Conservation (phyloP, 2,113 vertebrate genomes). For the Rhipidura dahli region DNA sequence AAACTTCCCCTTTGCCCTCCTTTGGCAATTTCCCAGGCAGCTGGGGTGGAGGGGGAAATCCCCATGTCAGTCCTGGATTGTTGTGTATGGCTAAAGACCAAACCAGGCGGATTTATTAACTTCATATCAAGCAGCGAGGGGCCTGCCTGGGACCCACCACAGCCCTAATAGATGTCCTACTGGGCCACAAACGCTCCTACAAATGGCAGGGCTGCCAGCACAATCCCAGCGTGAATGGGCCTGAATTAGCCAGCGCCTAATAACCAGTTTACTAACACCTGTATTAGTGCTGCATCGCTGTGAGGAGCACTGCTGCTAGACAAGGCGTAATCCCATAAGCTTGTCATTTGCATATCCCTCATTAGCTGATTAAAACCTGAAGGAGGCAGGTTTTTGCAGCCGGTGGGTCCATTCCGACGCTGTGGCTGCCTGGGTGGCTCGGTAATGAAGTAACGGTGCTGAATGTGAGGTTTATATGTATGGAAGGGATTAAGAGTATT, state of each 20-base stretch:
- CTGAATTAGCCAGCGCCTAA: slow-evolving; percentile 83
- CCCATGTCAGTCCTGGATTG: neutral
- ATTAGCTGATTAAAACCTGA: slow-evolving; percentile 83
- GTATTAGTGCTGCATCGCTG: slow-evolving; percentile 83
- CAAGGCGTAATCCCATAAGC: slow-evolving; percentile 93
- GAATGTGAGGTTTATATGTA: slow-evolving; percentile 86
- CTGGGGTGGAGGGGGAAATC: neutral
- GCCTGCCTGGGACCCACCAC: slow-evolving; percentile 86
- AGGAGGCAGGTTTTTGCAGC: slow-evolving; percentile 73
- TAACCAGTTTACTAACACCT: slow-evolving; percentile 91
- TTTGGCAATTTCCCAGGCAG: slow-evolving; percentile 65
- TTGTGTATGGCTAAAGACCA: slow-evolving; percentile 27
- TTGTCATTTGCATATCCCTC: slow-evolving; percentile 88
- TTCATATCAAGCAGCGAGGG: slow-evolving; percentile 49
- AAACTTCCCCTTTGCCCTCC: neutral
- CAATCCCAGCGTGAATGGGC: slow-evolving; percentile 78
- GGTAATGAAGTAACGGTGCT: slow-evolving; percentile 80
- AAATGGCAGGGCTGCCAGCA: slow-evolving; percentile 77
- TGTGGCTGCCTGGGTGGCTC: slow-evolving; percentile 88
- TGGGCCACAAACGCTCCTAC: slow-evolving; percentile 76
- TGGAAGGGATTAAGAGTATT: slow-evolving; percentile 91
- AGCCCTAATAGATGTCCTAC: slow-evolving; percentile 80
- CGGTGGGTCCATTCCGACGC: slow-evolving; percentile 73
- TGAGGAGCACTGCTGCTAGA: slow-evolving; percentile 79
- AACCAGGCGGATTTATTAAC: slow-evolving; percentile 58